Evolutionary conservation across 2,797 vertebrate species (phyloP).

Genomic region (Helostoma temminkii): DNA sequence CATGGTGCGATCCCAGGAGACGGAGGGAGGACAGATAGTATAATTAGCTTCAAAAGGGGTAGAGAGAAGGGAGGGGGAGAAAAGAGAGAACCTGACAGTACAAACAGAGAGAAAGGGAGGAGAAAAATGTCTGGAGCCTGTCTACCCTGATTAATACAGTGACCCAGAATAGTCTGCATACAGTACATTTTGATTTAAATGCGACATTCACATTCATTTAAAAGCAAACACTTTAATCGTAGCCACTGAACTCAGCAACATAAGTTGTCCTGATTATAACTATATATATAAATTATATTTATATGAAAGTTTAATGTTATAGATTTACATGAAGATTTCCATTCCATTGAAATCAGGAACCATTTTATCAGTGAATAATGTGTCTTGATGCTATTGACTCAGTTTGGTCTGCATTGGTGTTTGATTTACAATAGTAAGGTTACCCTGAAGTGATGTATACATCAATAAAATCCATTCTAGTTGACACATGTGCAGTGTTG

Average conservation of each 20-base stretch:
- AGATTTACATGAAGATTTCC: no score
- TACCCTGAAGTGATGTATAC: neutral
- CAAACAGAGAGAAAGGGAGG: slow-evolving; percentile 60
- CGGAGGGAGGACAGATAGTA: slow-evolving; percentile 70
- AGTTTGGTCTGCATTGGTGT: neutral
- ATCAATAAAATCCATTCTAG: neutral
- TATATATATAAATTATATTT: no score
- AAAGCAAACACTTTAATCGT: neutral
- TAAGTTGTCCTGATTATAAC: neutral
- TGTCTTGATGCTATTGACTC: neutral
- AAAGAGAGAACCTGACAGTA: slow-evolving; percentile 51
- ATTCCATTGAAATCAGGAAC: neutral
- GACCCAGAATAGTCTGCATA: slow-evolving; percentile 63
- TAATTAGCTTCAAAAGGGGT: slow-evolving; percentile 76
- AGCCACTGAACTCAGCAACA: neutral
- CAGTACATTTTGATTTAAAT: slow-evolving; percentile 6
- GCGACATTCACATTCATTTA: neutral
- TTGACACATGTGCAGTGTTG: neutral
- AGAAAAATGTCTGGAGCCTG: slow-evolving; percentile 72
- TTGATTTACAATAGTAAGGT: neutral
- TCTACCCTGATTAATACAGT: slow-evolving; percentile 68
- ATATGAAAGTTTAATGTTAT: no score
- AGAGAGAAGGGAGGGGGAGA: slow-evolving; percentile 36
- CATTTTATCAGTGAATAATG: neutral
- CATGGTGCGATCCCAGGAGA: slow-evolving; percentile 67